These are phyloP conservation scores for Epinotia bilunana DNA, from an alignment of 2,888 invertebrate genomes.

Conservation along the genomic window DNA sequence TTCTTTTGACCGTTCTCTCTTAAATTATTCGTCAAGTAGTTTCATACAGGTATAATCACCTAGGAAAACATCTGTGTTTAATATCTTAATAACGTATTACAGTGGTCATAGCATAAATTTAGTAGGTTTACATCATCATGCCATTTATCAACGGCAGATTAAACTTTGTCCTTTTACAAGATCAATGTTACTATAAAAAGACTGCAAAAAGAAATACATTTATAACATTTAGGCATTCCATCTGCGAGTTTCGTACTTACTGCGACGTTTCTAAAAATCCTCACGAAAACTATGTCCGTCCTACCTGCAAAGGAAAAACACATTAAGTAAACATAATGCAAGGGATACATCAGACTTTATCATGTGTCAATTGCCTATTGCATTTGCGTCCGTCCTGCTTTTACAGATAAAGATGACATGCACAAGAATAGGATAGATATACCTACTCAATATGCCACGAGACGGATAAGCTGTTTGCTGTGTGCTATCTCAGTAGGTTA, in stretches of 20 bases:
- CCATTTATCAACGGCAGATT: no score
- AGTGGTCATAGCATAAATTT: no score
- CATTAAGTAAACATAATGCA: constrained; percentile 41
- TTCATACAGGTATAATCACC: no score
- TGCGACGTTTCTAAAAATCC: constrained; percentile 22
- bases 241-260: neutral
- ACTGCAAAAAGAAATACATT: neutral
- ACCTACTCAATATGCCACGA: constrained; percentile 20
- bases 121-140: no score
- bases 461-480: constrained; percentile 44
- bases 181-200: neutral
- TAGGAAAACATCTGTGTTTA: neutral
- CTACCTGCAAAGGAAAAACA: constrained; percentile 46
- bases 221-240: neutral
- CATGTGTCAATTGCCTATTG: constrained; percentile 41
- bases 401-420: neutral
- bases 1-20: neutral
- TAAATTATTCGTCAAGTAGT: neutral
- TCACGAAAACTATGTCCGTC: constrained; percentile 19
- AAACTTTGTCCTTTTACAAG: no score
- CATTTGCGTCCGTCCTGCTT: constrained; percentile 26
- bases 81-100: neutral
- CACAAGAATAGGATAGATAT: constrained; percentile 27
- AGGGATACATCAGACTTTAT: constrained; percentile 31
- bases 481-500: constrained; percentile 56